phyloP scores from a whole-genome alignment of 2,113 vertebrate genomes.

The Pluvianellus socialis region DNA sequence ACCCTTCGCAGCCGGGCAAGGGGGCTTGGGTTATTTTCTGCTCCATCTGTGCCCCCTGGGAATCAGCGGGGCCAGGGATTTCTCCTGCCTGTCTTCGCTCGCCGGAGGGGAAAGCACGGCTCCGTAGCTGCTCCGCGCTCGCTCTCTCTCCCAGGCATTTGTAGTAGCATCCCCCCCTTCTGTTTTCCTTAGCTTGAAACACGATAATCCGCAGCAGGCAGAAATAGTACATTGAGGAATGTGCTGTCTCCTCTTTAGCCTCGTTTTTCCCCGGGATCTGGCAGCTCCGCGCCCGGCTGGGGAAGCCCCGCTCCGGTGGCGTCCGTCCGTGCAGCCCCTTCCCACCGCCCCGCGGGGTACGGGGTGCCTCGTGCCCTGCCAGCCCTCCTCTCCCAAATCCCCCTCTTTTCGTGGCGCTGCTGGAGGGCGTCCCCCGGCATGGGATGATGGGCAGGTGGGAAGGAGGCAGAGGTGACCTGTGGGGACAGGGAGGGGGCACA shows the following conservation, averaged over 20 bases:
- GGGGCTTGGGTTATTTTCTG: not conserved
- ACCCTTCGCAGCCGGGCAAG: not conserved
- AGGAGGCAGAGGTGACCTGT: not conserved
- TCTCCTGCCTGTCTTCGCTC: not conserved
- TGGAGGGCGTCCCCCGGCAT: rapidly evolving
- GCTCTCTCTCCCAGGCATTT: not conserved
- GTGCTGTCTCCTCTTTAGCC: not conserved
- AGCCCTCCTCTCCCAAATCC: not conserved
- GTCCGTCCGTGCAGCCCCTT: not conserved
- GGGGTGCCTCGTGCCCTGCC: not conserved
- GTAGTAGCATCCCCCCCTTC: constrained; percentile 23
- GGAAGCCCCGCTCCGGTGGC: not conserved
- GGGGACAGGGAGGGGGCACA: not conserved
- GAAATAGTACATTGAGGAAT: not conserved
- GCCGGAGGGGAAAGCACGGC: not conserved
- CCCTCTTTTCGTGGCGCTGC: not conserved
- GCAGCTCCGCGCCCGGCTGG: not conserved
- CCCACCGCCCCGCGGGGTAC: not conserved
- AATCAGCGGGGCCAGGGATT: not conserved
- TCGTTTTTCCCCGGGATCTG: not conserved
- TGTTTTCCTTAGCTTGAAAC: constrained; percentile 45
- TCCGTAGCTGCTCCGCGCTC: not conserved
- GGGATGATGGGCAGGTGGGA: not conserved
- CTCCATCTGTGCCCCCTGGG: not conserved
- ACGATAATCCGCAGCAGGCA: constrained; percentile 12